Conservation (phyloP, 2,888 invertebrate species). For the Orchesellides sinensis region DNA sequence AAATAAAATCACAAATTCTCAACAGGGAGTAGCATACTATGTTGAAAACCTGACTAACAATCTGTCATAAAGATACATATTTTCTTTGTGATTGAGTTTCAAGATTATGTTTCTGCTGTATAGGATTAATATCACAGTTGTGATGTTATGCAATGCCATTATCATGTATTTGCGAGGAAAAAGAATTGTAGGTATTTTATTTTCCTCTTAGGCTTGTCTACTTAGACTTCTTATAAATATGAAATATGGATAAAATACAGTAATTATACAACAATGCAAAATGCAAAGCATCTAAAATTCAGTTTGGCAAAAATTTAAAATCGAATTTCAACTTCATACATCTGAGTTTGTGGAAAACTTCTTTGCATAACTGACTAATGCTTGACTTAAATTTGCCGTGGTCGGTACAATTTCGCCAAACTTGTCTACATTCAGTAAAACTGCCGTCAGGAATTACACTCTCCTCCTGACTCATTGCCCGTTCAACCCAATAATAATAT, state of each 20-base stretch:
- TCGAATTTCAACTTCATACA: constrained; percentile 46
- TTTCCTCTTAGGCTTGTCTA: no score
- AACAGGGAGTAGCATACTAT: constrained; percentile 33
- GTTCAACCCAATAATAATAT: not conserved
- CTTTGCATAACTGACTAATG: no score
- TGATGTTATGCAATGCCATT: not conserved
- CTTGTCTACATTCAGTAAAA: no score
- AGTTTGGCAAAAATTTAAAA: constrained; percentile 26
- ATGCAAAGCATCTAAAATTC: not conserved
- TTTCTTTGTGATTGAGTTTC: constrained; percentile 37
- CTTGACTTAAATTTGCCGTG: no score
- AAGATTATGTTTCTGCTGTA: constrained; percentile 28
- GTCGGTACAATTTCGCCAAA: no score
- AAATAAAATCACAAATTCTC: constrained; percentile 40
- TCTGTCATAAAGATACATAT: constrained; percentile 24
- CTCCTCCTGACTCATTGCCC: constrained; percentile 25
- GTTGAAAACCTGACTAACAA: constrained; percentile 33
- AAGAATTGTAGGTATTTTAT: no score
- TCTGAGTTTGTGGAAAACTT: no score
- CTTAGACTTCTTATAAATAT: no score
- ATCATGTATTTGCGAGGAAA: constrained; percentile 2
- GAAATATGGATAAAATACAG: no score
- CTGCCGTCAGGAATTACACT: constrained; percentile 26
- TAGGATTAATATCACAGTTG: not conserved
- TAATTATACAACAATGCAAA: no score